Evolutionary conservation across 2,888 invertebrate genomes (phyloP), one percentile per base, ranked within the genome.

Genomic region (Helobdella robusta): DNA sequence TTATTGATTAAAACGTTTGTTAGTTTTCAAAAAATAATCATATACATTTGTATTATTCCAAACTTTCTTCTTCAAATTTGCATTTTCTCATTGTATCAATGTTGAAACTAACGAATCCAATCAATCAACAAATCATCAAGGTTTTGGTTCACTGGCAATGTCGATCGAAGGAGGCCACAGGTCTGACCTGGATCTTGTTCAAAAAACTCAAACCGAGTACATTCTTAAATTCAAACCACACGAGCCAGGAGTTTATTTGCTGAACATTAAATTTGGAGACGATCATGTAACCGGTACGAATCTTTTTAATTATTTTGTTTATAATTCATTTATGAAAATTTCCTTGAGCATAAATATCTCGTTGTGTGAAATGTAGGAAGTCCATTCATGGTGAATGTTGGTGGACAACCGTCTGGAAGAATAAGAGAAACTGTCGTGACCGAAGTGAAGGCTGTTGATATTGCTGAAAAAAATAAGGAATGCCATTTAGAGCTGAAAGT

Each of bases 151-250:
- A 65, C 83, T 97, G 66, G 88, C 89, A 0, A 90, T 94, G 30
- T 91, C 92, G 68, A 86, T 97, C 73, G 95, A 95, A 75, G 97
- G 97, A 0, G 94, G 94, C 0, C 91, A 92, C 71, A 89, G 94
- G 77, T 93, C 92, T 0, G 80, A 81, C 44, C 74, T 97, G 87
- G 66, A 66, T 23, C 32, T 66, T 54, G 32, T 48, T 50, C 92
- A 93, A 79, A 8, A 20, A 11, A 36, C 40, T 18, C 30, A 25
- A 18, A 59, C 56, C 1, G 92, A 92, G 82, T 95, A 94, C 85
- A 91, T 91, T 63, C 71, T 77, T 46, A 86, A 91, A 72, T 97
- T 92, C 83, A 94, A 94, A 44, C 94, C 95, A 0, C 83, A 95
- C 70, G 86, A 92, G 58, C 93, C 94, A 25, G 95, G 95, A 62